Percentiles rank a stretch among this genome's conserved stretches.
Conservation (phyloP, 2,113 vertebrate genomes). For the Brevimyrus niger region DNA sequence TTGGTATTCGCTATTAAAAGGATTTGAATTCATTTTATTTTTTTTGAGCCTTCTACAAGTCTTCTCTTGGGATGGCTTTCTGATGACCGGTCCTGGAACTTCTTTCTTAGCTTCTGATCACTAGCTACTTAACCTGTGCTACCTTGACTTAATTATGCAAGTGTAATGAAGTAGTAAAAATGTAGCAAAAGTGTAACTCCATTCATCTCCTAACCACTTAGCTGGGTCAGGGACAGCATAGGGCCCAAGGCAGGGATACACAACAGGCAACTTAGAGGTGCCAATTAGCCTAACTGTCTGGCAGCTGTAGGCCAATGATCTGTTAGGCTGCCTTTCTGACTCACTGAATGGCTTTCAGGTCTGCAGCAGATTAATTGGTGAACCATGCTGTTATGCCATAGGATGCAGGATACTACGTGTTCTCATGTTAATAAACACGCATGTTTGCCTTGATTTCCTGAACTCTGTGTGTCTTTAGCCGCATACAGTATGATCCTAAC, state of each 20-base stretch:
- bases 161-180: background rate
- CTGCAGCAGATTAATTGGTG: background rate
- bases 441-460: background rate
- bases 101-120: background rate
- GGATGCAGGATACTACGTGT: background rate
- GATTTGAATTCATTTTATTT: background rate
- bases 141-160: background rate
- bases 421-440: background rate
- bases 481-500: background rate
- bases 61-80: background rate
- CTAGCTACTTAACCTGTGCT: background rate
- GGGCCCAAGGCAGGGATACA: background rate
- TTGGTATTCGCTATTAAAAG: background rate
- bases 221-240: background rate
- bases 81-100: background rate
- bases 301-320: background rate
- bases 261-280: background rate
- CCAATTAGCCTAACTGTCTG: background rate
- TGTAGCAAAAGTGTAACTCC: background rate
- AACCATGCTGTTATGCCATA: background rate
- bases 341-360: background rate
- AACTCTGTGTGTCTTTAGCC: background rate
- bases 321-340: background rate
- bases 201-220: background rate
- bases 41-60: background rate